Percentiles rank a stretch among this genome's conserved stretches.
phyloP scores from a whole-genome alignment of 2,888 invertebrate species.

The Xanthia togata region DNA sequence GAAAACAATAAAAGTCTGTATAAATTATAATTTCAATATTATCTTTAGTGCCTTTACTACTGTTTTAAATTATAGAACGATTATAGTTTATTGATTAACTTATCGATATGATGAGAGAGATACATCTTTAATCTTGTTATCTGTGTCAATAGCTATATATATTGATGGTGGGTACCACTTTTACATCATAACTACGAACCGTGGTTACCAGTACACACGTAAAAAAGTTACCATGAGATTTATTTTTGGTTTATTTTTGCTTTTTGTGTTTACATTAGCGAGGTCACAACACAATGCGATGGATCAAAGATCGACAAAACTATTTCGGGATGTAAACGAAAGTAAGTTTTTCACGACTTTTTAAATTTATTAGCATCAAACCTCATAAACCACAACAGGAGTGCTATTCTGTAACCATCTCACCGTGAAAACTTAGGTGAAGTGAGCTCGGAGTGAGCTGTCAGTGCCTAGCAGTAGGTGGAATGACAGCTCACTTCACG shows the following conservation, averaged over 20 bases:
- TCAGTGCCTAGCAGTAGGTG: too few species aligned
- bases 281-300: background rate
- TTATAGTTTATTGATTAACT: conserved; percentile 28
- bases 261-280: conserved; percentile 9
- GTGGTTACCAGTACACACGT: background rate
- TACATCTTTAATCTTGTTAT: background rate
- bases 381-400: background rate
- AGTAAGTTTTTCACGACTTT: background rate
- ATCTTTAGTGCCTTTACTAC: background rate
- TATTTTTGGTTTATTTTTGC: background rate
- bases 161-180: background rate
- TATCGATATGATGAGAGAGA: background rate
- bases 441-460: too few species aligned
- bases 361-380: background rate
- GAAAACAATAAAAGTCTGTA: conserved; percentile 16
- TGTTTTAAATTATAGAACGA: conserved; percentile 22
- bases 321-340: background rate
- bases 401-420: too few species aligned
- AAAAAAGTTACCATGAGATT: conserved; percentile 8
- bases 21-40: background rate
- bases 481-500: too few species aligned
- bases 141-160: conserved; percentile 33
- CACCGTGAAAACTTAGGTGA: too few species aligned
- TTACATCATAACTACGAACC: background rate
- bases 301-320: conserved; percentile 4